Base-by-base conservation (phyloP, 1,140 invertebrate species). In the Drosophila neocordata region DNA sequence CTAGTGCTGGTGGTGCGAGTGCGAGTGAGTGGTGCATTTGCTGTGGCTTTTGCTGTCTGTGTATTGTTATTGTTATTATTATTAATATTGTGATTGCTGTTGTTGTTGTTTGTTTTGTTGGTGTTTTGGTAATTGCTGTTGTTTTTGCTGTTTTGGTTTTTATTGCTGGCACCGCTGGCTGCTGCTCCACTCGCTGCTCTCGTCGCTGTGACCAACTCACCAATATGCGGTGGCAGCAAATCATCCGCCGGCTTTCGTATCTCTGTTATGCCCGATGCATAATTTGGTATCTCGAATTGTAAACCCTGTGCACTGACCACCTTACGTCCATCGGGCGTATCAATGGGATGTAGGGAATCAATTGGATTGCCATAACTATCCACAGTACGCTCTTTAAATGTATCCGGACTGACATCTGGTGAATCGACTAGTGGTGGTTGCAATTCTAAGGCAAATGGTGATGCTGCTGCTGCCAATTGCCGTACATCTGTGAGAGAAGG, bases 301-400 rank as follows among this genome's bases (percentile, higher is more conserved):
- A 91, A 60, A 44, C 90, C 90, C 77, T 91, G 79, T 12, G 90
- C 84, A 53, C 87, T 90, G 44, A 91, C 74, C 55, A 90, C 87
- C 65, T 91, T 91, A 11, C 90, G 77, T 22, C 90, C 90, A 65
- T 90, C 88, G 64, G 90, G 90, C 61, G 88, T 91, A 63, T 90
- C 75, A n/a, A 89, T 89, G 13, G 90, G 88, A 65, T 79, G 75
- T 44, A 89, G 69, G 20, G 73, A 59, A 38, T 88, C 82, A 41
- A 91, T 90, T 13, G 90, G 90, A 70, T 83, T 84, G 69, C 90
- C 90, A 73, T 91, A 91, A 73, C 90, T 91, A 73, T 91, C 90
- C 48, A 85, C 55, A 44, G 83, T 63, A 24, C 65, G 69, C 31
- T 62, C 61, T 48, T 69, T 73, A 72, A 83, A 83, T 12, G 77